Base-by-base conservation (phyloP, 2,797 vertebrate genomes). In the Hybognathus amarus region DNA sequence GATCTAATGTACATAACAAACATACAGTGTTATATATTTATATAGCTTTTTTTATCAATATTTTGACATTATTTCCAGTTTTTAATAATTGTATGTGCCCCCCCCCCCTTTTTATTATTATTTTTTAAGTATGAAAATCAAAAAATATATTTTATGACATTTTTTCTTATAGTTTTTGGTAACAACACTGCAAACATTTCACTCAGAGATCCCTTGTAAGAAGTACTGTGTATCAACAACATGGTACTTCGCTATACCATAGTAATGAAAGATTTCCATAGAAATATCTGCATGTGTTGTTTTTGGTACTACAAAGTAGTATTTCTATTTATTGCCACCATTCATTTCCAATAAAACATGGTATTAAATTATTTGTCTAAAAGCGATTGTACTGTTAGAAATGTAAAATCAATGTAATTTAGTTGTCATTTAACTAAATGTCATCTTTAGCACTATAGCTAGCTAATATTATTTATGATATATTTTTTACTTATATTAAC, bases 1-100 rank as follows among this genome's bases (percentile, higher is more conserved):
- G 85, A 80, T 95, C 97, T 97, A 90, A 36, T 9, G 45, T 20
- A 54, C 33, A 82, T 27, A 77, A 38, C 45, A 79, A 38, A 61
- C 20, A n/a, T n/a, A 33, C 13, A 10, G 11, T 36, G 18, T 54
- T 15, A 45, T 45, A 45, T 33, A 20, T 9, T 18, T 45, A 13
- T 50, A 6, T 73, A 20, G 10, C 18, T 33, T 1, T 9, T 10
- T 27, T 30, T 50, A 11, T 18, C 27, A 18, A 11, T 17, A 45
- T 70, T 47, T 71, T 47, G 0, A 3, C 30, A 5, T 17, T 70
- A 5, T 42, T 22, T 38, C 12, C 5, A 15, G n/a, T 45, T 69
- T 42, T 47, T 5, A 27, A 7, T 56, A 4, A 20, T 52, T 18
- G 20, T 20, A 20, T 52, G 50, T n/a, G 54, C 4, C 10, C 10